Evolutionary conservation across 2,113 vertebrate genomes (phyloP).

Genomic region (Corynorhinus townsendii): DNA sequence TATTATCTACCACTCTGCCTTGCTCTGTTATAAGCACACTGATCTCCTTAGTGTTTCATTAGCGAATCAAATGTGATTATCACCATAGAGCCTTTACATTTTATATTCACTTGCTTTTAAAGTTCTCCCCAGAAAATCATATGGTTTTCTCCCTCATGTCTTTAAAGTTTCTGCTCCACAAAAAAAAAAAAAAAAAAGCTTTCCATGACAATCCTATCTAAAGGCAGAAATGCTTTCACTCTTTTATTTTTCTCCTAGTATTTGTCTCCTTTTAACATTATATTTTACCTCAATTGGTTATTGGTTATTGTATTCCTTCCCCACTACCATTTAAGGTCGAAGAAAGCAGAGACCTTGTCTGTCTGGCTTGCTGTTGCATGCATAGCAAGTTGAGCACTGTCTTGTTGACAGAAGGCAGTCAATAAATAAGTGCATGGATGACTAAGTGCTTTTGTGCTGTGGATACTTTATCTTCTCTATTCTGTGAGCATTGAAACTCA

Average conservation of each 20-base stretch:
- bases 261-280: background rate
- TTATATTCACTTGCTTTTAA: background rate
- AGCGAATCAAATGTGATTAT: background rate
- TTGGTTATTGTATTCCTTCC: background rate
- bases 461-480: background rate
- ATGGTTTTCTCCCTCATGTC: background rate
- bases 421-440: background rate
- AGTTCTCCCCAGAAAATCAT: background rate
- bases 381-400: background rate
- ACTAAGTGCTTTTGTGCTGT: background rate
- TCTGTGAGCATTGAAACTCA: background rate
- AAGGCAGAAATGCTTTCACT: background rate
- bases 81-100: background rate
- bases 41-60: background rate
- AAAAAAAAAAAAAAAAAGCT: background rate
- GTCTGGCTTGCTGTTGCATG: background rate
- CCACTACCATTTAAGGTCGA: background rate
- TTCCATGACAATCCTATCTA: background rate
- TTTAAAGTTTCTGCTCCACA: background rate
- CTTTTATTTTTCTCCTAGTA: background rate
- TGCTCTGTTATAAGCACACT: background rate
- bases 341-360: background rate
- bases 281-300: background rate
- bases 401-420: background rate
- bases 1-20: background rate